Percentiles rank a stretch among this genome's conserved stretches.
Conservation (phyloP, 2,797 vertebrate species). For the Coregonus suidteri region DNA sequence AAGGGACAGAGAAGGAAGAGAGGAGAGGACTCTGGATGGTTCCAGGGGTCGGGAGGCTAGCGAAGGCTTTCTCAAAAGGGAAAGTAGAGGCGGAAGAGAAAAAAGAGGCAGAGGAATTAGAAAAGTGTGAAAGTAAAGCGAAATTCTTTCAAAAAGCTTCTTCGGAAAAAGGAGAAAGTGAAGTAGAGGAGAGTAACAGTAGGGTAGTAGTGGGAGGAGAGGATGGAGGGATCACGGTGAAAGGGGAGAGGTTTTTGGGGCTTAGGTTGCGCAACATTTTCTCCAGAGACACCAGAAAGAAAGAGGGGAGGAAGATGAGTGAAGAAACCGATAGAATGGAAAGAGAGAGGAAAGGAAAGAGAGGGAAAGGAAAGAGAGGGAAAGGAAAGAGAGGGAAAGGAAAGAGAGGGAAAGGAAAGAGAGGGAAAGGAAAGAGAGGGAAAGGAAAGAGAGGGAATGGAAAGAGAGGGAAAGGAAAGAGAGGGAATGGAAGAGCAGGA, state of each 20-base stretch:
- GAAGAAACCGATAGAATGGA: neutral
- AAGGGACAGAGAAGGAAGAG: slow-evolving; percentile 45
- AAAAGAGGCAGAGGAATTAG: slow-evolving; percentile 17
- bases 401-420: neutral
- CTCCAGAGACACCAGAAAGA: slow-evolving; percentile 26
- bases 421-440: no score
- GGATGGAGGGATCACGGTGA: neutral
- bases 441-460: neutral
- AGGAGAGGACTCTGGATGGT: slow-evolving; percentile 20
- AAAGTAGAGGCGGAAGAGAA: slow-evolving; percentile 11
- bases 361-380: neutral
- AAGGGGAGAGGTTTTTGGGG: slow-evolving; percentile 11
- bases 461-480: neutral
- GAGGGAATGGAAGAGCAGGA: neutral
- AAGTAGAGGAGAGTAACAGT: neutral
- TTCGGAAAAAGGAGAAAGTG: neutral
- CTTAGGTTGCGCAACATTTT: slow-evolving; percentile 5
- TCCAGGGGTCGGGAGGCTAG: slow-evolving; percentile 8
- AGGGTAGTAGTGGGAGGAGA: neutral
- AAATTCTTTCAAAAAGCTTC: neutral
- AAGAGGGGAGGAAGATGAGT: slow-evolving; percentile 20
- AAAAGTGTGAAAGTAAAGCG: slow-evolving; percentile 11
- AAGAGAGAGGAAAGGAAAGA: neutral
- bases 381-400: neutral
- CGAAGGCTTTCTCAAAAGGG: slow-evolving; percentile 37